Conservation (phyloP, 2,888 invertebrate species). For the Spilarctia lutea region DNA sequence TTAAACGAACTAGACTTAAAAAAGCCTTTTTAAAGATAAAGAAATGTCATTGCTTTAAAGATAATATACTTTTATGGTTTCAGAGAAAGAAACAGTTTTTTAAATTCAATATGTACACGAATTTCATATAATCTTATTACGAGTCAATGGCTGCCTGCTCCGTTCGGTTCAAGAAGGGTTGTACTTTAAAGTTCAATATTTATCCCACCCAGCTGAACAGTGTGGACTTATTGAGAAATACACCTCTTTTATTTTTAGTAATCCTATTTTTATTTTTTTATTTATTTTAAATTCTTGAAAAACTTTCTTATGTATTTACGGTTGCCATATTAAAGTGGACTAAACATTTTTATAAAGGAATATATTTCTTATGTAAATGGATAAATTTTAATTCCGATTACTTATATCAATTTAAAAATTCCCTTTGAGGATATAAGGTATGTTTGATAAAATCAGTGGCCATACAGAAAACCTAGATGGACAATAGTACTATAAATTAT, state of each 20-base stretch:
- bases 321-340: background rate
- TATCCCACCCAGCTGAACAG: background rate
- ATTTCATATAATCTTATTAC: background rate
- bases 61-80: background rate
- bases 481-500: too few relatives aligned
- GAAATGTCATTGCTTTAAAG: background rate
- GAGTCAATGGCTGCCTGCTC: background rate
- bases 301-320: background rate
- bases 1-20: too few relatives aligned
- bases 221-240: background rate
- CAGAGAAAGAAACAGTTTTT: background rate
- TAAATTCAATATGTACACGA: background rate
- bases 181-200: background rate
- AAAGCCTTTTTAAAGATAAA: background rate
- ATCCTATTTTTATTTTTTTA: background rate
- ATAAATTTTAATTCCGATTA: background rate
- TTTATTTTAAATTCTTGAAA: background rate
- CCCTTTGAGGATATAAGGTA: too few relatives aligned
- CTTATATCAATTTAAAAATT: too few relatives aligned
- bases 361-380: background rate
- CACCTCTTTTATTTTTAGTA: background rate
- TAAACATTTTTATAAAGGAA: too few relatives aligned
- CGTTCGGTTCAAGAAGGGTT: background rate
- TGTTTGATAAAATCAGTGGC: too few relatives aligned
- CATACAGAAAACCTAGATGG: too few relatives aligned